Evolutionary conservation across 2,888 invertebrate species (phyloP).

Genomic region (Coenonympha arcania): DNA sequence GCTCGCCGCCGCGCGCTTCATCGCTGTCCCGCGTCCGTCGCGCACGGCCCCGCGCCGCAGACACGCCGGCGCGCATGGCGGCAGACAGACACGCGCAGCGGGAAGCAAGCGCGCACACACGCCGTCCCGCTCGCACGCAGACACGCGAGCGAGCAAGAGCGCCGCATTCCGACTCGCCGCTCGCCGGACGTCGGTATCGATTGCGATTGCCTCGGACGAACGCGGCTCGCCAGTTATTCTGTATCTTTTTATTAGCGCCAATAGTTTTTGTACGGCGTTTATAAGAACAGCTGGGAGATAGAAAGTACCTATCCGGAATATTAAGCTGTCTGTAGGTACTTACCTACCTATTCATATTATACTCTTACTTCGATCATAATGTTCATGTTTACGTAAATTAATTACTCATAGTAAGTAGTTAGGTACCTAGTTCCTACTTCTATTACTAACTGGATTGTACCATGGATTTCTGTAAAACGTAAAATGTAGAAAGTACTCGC

Average conservation of each 20-base stretch:
- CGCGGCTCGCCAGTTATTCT: constrained; percentile 22
- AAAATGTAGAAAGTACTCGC: too few relatives aligned
- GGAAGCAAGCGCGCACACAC: constrained; percentile 48
- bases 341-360: too few relatives aligned
- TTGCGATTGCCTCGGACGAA: constrained; percentile 37
- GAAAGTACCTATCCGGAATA: too few relatives aligned
- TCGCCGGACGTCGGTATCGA: constrained; percentile 1
- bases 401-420: too few relatives aligned
- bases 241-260: constrained; percentile 17
- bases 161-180: constrained; percentile 47
- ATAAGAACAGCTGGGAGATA: background rate
- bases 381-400: too few relatives aligned
- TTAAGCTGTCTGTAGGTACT: too few relatives aligned
- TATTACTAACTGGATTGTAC: too few relatives aligned
- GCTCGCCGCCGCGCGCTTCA: constrained; percentile 13
- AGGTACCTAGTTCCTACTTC: too few relatives aligned
- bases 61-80: constrained; percentile 57
- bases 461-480: too few relatives aligned
- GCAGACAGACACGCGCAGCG: constrained; percentile 65
- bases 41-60: constrained; percentile 35
- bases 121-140: constrained; percentile 40
- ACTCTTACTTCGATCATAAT: too few relatives aligned
- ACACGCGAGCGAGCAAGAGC: constrained; percentile 50
- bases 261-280: background rate
- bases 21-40: constrained; percentile 9